phyloP scores from a whole-genome alignment of 2,797 vertebrate species.

The Limnodromus scolopaceus region DNA sequence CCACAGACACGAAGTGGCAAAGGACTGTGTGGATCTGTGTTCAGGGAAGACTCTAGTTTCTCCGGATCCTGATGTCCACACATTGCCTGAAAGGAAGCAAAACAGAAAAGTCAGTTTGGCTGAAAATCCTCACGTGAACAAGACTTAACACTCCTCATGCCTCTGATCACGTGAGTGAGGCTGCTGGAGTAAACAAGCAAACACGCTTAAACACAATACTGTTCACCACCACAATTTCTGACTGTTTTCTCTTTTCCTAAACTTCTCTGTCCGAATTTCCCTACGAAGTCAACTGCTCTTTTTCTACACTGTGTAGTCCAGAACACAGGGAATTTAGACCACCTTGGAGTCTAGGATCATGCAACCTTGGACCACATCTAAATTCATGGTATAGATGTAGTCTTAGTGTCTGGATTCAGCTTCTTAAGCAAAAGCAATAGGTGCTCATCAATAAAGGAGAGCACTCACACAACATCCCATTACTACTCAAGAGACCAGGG shows the following conservation, averaged over 20 bases:
- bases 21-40: constrained; percentile 65
- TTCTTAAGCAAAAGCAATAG: background rate
- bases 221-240: background rate
- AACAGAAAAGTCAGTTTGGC: background rate
- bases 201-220: background rate
- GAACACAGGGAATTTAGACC: background rate
- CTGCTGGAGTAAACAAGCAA: background rate
- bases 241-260: background rate
- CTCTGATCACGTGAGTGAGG: background rate
- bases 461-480: background rate
- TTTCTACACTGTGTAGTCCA: background rate
- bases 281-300: background rate
- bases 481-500: background rate
- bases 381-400: background rate
- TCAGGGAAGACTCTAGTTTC: constrained; percentile 16
- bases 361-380: background rate
- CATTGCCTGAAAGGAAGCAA: constrained; percentile 66
- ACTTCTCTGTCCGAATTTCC: background rate
- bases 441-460: background rate
- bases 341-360: background rate
- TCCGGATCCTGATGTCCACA: constrained; percentile 54
- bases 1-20: constrained; percentile 73
- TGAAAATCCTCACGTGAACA: background rate
- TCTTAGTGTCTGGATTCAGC: background rate
- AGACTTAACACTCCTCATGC: background rate